Percentiles rank a stretch among this genome's conserved stretches.
These are phyloP conservation scores for Poeciliopsis prolifica DNA, from an alignment of 2,113 vertebrate genomes.

Conservation along the genomic window DNA sequence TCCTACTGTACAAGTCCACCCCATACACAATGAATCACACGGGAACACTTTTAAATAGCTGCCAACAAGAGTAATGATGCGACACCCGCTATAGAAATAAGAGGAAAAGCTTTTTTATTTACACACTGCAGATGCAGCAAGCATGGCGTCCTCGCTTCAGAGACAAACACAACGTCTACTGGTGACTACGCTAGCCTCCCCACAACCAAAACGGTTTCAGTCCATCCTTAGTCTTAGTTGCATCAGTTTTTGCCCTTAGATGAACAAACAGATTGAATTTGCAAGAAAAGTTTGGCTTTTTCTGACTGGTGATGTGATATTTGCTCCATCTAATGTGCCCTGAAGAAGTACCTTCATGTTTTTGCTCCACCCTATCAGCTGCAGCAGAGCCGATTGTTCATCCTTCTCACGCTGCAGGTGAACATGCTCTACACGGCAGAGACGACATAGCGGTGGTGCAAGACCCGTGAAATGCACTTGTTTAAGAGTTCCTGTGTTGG, in stretches of 20 bases:
- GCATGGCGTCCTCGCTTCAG: slow-evolving; percentile 1
- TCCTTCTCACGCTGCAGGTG: slow-evolving; percentile 1
- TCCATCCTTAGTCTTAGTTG: background rate
- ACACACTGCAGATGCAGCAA: slow-evolving; percentile 19
- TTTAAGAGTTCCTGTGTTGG: slow-evolving; percentile 13
- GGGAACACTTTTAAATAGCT: slow-evolving; percentile 34
- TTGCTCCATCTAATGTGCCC: background rate
- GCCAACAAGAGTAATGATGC: slow-evolving; percentile 30
- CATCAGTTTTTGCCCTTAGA: background rate
- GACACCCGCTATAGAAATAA: slow-evolving; percentile 13
- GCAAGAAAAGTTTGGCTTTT: background rate
- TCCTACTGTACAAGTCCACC: slow-evolving; percentile 6
- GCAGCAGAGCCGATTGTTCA: slow-evolving; percentile 13
- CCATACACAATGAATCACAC: slow-evolving; percentile 23
- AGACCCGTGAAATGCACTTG: slow-evolving; percentile 2
- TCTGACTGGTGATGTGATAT: background rate
- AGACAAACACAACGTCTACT: slow-evolving; percentile 10
- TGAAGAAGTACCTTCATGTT: background rate
- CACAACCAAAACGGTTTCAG: background rate
- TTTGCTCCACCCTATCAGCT: background rate
- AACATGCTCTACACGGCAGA: background rate
- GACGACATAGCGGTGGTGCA: background rate
- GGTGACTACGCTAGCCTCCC: background rate
- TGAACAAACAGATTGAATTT: background rate
- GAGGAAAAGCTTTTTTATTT: slow-evolving; percentile 41